phyloP scores from a whole-genome alignment of 2,888 invertebrate species.

The Caenorhabditis japonica region DNA sequence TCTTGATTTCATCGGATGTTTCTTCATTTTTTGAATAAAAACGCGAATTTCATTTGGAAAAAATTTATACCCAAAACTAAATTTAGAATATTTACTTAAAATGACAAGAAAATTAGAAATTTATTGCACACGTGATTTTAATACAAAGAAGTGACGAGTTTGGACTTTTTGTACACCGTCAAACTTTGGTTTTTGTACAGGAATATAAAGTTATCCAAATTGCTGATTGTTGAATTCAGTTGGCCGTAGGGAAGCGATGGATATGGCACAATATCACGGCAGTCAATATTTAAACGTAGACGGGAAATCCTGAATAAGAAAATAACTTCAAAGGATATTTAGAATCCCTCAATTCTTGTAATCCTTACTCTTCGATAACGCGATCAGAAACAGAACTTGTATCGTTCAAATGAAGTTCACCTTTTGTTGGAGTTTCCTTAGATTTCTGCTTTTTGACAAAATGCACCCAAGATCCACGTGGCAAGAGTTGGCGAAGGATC shows the following conservation, averaged over 20 bases:
- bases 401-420: background rate
- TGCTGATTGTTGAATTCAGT: too few species aligned
- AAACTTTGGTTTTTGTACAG: background rate
- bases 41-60: too few species aligned
- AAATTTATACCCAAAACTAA: too few species aligned
- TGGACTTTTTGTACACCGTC: slow-evolving; percentile 29
- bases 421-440: slow-evolving; percentile 27
- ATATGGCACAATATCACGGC: slow-evolving; percentile 9
- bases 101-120: too few species aligned
- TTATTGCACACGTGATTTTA: too few species aligned
- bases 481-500: slow-evolving; percentile 17
- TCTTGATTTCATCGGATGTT: too few species aligned
- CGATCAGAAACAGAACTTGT: background rate
- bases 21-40: too few species aligned
- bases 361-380: slow-evolving; percentile 9
- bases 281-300: slow-evolving; percentile 7
- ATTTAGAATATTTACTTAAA: too few species aligned
- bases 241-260: too few species aligned
- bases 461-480: slow-evolving; percentile 1
- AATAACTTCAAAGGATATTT: background rate
- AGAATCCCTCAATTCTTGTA: background rate
- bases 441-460: slow-evolving; percentile 18
- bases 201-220: background rate
- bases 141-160: slow-evolving; percentile 17
- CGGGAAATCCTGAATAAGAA: slow-evolving; percentile 3